Evolutionary conservation across 1,140 invertebrate species (phyloP).

Genomic region (Cheumatopsyche charites): DNA sequence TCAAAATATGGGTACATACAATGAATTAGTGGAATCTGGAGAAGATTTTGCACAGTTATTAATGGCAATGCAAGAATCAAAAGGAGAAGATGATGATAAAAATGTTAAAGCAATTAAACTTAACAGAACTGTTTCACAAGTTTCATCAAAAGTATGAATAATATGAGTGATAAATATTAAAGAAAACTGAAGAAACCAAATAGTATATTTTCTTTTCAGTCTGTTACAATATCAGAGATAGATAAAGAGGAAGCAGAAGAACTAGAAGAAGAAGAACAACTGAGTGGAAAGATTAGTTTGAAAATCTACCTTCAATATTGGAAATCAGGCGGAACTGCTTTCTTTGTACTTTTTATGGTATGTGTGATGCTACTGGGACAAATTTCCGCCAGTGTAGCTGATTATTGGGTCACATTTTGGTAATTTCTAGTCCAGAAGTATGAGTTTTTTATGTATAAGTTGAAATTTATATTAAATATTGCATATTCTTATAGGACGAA

Average conservation of each 20-base stretch:
- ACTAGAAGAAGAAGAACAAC: conserved; percentile 58
- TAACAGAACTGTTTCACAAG: conserved; percentile 34
- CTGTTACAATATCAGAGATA: conserved; percentile 16
- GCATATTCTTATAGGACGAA: conserved; percentile 5
- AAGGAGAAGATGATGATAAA: conserved; percentile 47
- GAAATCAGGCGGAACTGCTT: conserved; percentile 54
- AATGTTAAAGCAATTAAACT: conserved; percentile 29
- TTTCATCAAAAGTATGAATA: conserved; percentile 36
- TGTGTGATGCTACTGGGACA: conserved; percentile 59
- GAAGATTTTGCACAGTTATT: conserved; percentile 61
- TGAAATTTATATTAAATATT: not conserved
- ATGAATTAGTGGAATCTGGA: conserved; percentile 57
- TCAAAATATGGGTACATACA: conserved; percentile 61
- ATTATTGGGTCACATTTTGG: conserved; percentile 64
- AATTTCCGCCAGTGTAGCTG: conserved; percentile 58
- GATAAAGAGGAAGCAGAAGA: conserved; percentile 37
- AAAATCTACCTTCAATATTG: conserved; percentile 58
- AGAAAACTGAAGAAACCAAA: not conserved
- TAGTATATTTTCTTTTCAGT: too few species aligned
- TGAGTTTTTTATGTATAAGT: not conserved
- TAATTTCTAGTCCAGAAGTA: conserved; percentile 41
- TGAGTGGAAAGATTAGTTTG: conserved; percentile 62
- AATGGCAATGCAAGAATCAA: conserved; percentile 50
- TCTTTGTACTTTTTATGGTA: conserved; percentile 55
- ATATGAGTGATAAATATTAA: conserved; percentile 13